Evolutionary conservation across 2,888 invertebrate genomes (phyloP), one percentile per base, ranked within the genome.

Genomic region (Pristionchus entomophagus): DNA sequence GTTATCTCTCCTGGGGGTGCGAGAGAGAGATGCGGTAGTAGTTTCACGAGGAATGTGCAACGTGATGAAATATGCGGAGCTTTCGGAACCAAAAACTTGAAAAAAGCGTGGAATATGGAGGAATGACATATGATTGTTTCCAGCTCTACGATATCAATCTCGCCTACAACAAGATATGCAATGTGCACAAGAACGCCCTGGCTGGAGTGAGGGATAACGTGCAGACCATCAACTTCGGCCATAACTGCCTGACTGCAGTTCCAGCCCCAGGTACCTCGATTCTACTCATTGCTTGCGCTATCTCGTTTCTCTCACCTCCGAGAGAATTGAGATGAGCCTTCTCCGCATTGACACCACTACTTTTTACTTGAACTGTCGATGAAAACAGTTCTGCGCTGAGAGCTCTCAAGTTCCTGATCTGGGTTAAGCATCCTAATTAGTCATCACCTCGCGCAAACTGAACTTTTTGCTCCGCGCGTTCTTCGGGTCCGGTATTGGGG

Each of bases 211-310:
- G 93, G 78, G 89, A 91, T 87, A 89, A 89, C 26, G 59, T 93
- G 29, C 92, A 93, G 86, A 92, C 93, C 3, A 90, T 93, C 83
- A 93, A 93, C 86, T 86, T 93, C 53, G 93, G 93, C 19, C 89
- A 91, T 86, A 93, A 93, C 87, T 88, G 90, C 22, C 59, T 93
- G 80, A 88, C 84, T 0, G 84, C 88, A 17, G 92, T 94, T 22
- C 92, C 93, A 0, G 92, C 93, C 12, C 90, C 92, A 49, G 92
- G 92, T n/a, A n/a, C n/a, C n/a, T n/a, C n/a, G n/a, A n/a, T n/a
- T n/a, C n/a, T n/a, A n/a, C n/a, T n/a, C n/a, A n/a, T n/a, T n/a
- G n/a, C n/a, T n/a, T n/a, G n/a, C n/a, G n/a, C n/a, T n/a, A n/a
- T n/a, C n/a, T n/a, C n/a, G n/a, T n/a, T n/a, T n/a, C n/a, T n/a